phyloP scores from a whole-genome alignment of 64 coral and sea anemone species.

The Dendronephthya gigantea region DNA sequence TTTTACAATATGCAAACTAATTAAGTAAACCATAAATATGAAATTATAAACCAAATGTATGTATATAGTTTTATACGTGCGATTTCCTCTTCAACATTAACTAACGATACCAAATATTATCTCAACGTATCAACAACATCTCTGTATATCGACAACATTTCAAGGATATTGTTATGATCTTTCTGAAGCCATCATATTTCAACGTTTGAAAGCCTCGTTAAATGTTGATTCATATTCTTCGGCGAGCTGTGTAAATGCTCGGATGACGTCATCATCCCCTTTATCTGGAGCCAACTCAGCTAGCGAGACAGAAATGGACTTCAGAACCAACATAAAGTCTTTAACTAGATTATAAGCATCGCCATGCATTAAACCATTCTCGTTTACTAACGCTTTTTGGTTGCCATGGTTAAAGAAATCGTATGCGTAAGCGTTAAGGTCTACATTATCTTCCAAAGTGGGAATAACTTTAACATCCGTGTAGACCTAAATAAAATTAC shows the following conservation, averaged over 20 bases:
- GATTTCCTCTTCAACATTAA: no score
- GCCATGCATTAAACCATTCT: background rate
- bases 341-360: background rate
- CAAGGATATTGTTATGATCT: no score
- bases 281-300: background rate
- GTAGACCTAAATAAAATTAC: background rate
- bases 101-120: no score
- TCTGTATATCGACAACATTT: no score
- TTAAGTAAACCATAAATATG: no score
- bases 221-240: background rate
- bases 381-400: background rate
- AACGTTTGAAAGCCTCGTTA: no score
- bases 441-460: background rate
- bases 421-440: background rate
- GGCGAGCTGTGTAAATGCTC: background rate
- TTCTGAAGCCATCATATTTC: no score
- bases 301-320: conserved; percentile 13
- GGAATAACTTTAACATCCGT: background rate
- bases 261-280: background rate
- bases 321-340: conserved; percentile 2
- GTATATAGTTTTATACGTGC: no score
- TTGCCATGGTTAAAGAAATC: conserved; percentile 16
- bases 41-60: no score
- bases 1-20: no score
- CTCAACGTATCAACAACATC: no score